Evolutionary conservation across 2,888 invertebrate genomes (phyloP), one percentile per base, ranked within the genome.

Genomic region (Mesochorus sp.): DNA sequence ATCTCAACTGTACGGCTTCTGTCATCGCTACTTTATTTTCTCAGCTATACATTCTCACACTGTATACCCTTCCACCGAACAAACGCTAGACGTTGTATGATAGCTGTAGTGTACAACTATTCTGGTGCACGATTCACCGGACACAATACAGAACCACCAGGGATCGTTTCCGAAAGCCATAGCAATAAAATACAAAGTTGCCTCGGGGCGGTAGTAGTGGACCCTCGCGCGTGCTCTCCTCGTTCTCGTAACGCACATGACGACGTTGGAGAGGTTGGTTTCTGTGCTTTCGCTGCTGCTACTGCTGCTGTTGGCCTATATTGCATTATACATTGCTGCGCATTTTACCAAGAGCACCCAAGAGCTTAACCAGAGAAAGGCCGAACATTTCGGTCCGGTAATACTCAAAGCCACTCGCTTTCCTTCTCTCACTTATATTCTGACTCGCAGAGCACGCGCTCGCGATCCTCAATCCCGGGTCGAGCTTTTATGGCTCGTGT

Each of bases 121-220:
- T 53, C 67, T 34, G 24, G 21, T 42, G 62, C 62, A 70, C 75
- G 70, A 76, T 70, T 70, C 68, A 59, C 51, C 59, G 72, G 70
- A 70, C 57, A 77, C 81, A 75, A 71, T 79, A 64, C 76, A 74
- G 53, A 67, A 72, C 61, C 72, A 47, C 77, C 53, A 64, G 73
- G 71, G 71, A 82, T 82, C 81, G 76, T 68, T 80, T 76, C 77
- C 79, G 80, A 76, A 76, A 78, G 73, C 81, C 70, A 79, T 82
- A 53, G 80, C 80, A 76, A 66, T 80, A 73, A 81, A 81, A 80
- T 77, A 80, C 80, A 79, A 81, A 80, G 72, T 79, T 77, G 59
- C 80, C 66, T 28, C 70, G 62, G 70, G 62, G 62, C 47, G 51
- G 62, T 14, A 55, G 62, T 14, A 55, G 75, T 61, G 53, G 44